Conservation (phyloP, 2,888 invertebrate species). For the Philhelius pedissequus region DNA sequence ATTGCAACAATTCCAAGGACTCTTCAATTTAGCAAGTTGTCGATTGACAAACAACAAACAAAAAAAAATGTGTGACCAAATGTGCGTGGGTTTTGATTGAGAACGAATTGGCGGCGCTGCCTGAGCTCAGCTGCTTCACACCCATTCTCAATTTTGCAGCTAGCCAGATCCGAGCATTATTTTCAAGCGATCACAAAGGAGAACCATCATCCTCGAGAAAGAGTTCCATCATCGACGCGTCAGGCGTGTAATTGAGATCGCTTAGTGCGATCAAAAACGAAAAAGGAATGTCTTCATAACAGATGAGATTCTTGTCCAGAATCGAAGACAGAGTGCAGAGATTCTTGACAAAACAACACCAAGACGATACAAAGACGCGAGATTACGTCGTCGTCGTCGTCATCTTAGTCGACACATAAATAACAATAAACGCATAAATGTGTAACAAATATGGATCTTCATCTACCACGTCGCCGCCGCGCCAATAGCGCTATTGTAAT, state of each 20-base stretch:
- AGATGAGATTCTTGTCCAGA: constrained; percentile 1
- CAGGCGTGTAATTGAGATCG: constrained; percentile 51
- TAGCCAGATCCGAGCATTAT: neutral
- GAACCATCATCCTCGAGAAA: neutral
- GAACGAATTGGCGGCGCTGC: too few relatives aligned
- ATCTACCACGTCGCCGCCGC: neutral
- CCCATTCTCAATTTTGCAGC: constrained; percentile 10
- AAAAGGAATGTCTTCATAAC: constrained; percentile 3
- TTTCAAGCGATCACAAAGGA: constrained; percentile 7
- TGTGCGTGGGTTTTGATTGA: constrained; percentile 21
- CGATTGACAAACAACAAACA: constrained; percentile 44
- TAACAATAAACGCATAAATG: constrained; percentile 39
- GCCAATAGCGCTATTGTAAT: constrained; percentile 14
- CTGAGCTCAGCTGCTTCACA: constrained; percentile 30
- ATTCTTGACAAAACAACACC: constrained; percentile 24
- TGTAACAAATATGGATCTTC: constrained; percentile 18
- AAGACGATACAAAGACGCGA: constrained; percentile 2
- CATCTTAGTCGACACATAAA: constrained; percentile 2
- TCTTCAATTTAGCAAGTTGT: constrained; percentile 29
- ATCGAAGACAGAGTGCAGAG: constrained; percentile 4
- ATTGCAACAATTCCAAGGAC: constrained; percentile 40
- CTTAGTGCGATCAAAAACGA: neutral
- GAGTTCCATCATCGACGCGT: constrained; percentile 25
- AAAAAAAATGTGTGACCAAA: constrained; percentile 11
- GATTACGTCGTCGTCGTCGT: neutral